Evolutionary conservation across 1,140 invertebrate species (phyloP), one percentile per base, ranked within the genome.

Genomic region (Sweltsa coloradensis): DNA sequence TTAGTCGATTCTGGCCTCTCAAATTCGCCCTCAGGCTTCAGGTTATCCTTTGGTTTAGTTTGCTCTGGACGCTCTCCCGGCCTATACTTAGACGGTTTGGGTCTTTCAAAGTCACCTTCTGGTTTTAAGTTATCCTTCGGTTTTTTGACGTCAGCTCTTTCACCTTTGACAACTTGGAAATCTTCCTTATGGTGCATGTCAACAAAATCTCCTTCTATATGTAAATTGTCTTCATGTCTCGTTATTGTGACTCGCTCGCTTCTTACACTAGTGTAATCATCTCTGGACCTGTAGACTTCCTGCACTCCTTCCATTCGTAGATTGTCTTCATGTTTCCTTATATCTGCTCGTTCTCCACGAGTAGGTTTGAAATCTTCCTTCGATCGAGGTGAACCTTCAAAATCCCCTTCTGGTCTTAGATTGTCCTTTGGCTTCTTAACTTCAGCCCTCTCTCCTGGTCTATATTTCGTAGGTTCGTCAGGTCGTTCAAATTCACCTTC

Each of bases 401-500:
- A n/a, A n/a, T n/a, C 51, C 14, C 76, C 76, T 63, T 76, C 74
- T 0, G 66, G 66, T 41, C 56, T 63, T 0, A 76, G 52, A 59
- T 79, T 79, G 55, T 79, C 76, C 46, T 65, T 50, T 0, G 75
- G 78, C 51, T 66, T 72, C 26, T 66, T 74, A 2, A 62, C 57
- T 26, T 64, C 55, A 1, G 69, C 68, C 51, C 75, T 62, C 50
- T 81, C 78, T 7, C 70, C 75, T 21, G n/a, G n/a, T n/a, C n/a
- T n/a, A n/a, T n/a, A n/a, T n/a, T n/a, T n/a, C n/a, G n/a, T n/a
- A n/a, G n/a, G n/a, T n/a, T n/a, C n/a, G n/a, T n/a, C n/a, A 22
- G 65, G 61, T 31, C 62, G 56, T 45, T 76, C 71, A 54, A 84
- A 81, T 6, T 79, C 71, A 13, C 79, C 79, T 57, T 79, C 69